Evolutionary conservation across 53 echinoderm and acorn worm species (phyloP).

Genomic region (Echinarachnius parma): DNA sequence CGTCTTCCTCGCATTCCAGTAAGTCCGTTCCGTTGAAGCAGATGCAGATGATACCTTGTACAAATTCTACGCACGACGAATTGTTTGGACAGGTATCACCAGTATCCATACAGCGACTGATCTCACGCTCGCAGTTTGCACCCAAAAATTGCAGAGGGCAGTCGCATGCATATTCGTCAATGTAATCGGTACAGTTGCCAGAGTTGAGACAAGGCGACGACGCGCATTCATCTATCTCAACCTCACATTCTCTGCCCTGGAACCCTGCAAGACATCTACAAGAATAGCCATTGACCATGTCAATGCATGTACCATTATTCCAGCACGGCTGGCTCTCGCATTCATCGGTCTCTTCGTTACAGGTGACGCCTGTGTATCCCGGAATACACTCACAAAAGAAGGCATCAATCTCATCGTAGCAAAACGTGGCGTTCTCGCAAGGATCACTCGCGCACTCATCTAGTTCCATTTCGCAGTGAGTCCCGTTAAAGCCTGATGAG

Average conservation of each 20-base stretch:
- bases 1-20: too few relatives aligned
- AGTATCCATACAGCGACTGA: too few relatives aligned
- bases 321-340: constrained; percentile 38
- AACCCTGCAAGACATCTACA: constrained; percentile 38
- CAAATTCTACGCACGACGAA: too few relatives aligned
- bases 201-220: constrained; percentile 47
- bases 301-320: constrained; percentile 45
- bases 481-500: constrained; percentile 49
- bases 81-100: too few relatives aligned
- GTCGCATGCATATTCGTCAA: constrained; percentile 50
- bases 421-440: constrained; percentile 35
- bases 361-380: constrained; percentile 34
- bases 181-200: constrained; percentile 56
- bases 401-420: constrained; percentile 17
- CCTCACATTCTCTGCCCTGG: constrained; percentile 28
- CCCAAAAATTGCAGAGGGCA: too few relatives aligned
- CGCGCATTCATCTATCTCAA: constrained; percentile 53
- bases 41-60: too few relatives aligned
- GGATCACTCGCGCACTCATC: constrained; percentile 64
- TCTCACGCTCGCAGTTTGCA: too few relatives aligned
- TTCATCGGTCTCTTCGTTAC: constrained; percentile 35
- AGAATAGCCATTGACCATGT: constrained; percentile 14
- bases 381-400: constrained; percentile 28
- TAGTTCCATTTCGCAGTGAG: constrained; percentile 51
- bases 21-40: too few relatives aligned